phyloP scores from a whole-genome alignment of 2,797 vertebrate genomes.

The Rallus crepitans region DNA sequence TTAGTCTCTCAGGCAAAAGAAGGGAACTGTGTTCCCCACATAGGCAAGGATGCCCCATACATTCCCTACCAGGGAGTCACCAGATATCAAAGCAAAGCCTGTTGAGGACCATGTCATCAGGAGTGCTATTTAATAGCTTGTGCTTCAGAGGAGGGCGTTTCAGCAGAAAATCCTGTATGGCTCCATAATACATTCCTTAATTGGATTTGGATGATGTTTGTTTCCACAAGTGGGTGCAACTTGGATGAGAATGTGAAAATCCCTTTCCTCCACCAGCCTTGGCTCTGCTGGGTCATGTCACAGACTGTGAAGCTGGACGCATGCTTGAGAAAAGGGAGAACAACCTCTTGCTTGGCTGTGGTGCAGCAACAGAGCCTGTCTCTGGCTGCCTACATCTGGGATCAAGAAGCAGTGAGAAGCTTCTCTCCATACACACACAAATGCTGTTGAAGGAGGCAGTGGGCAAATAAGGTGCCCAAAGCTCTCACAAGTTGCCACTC shows the following conservation, averaged over 20 bases:
- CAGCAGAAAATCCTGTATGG: not conserved
- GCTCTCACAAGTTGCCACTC: not conserved
- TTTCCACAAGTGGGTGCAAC: not conserved
- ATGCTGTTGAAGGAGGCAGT: not conserved
- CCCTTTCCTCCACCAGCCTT: not conserved
- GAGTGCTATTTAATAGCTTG: not conserved
- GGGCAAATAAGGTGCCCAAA: not conserved
- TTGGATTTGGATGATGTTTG: not conserved
- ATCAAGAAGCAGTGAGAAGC: not conserved
- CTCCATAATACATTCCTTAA: not conserved
- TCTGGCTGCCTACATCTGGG: not conserved
- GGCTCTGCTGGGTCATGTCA: not conserved
- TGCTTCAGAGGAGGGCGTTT: not conserved
- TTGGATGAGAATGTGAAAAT: not conserved
- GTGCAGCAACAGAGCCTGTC: not conserved
- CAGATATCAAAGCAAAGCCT: not conserved
- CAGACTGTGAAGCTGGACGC: not conserved
- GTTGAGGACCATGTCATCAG: not conserved
- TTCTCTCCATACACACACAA: not conserved
- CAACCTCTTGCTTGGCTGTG: not conserved
- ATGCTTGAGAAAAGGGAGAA: not conserved
- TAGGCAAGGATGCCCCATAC: not conserved
- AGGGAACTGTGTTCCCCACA: not conserved
- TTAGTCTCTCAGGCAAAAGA: not conserved
- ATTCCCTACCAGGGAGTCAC: not conserved